Percentiles rank a stretch among this genome's conserved stretches.
Conservation (phyloP, 2,888 invertebrate genomes). For the Stenodera caucasica region DNA sequence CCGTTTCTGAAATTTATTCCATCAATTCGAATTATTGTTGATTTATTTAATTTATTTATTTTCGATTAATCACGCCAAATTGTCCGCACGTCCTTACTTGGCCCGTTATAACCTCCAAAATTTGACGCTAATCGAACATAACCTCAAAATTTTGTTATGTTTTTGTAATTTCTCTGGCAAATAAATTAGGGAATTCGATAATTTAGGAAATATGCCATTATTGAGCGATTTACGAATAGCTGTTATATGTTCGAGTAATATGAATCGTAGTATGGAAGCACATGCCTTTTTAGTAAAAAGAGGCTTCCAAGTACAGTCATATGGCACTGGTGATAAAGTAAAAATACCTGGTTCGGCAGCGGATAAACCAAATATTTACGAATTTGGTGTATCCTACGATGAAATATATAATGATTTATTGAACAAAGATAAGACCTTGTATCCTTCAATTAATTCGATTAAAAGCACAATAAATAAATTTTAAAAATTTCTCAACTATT, state of each 20-base stretch:
- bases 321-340: slow-evolving; percentile 92
- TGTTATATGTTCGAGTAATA: slow-evolving; percentile 98
- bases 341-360: slow-evolving; percentile 94
- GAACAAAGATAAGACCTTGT: slow-evolving; percentile 88
- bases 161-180: background rate
- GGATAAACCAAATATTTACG: slow-evolving; percentile 95
- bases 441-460: slow-evolving; percentile 19
- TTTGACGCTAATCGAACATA: background rate
- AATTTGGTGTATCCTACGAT: slow-evolving; percentile 94
- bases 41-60: background rate
- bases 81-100: no score
- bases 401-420: slow-evolving; percentile 92
- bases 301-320: slow-evolving; percentile 93
- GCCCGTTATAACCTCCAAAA: no score
- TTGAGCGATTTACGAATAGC: slow-evolving; percentile 72
- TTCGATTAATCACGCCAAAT: background rate
- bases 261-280: slow-evolving; percentile 99
- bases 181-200: background rate
- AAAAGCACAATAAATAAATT: no score
- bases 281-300: slow-evolving; percentile 97
- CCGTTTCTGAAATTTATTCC: background rate
- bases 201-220: slow-evolving; percentile 13
- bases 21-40: background rate
- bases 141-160: background rate
- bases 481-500: slow-evolving; percentile 9